phyloP scores from a whole-genome alignment of 30 jellyfish, hydroid and myxozoan genomes.

The Cassiopea xamachana region DNA sequence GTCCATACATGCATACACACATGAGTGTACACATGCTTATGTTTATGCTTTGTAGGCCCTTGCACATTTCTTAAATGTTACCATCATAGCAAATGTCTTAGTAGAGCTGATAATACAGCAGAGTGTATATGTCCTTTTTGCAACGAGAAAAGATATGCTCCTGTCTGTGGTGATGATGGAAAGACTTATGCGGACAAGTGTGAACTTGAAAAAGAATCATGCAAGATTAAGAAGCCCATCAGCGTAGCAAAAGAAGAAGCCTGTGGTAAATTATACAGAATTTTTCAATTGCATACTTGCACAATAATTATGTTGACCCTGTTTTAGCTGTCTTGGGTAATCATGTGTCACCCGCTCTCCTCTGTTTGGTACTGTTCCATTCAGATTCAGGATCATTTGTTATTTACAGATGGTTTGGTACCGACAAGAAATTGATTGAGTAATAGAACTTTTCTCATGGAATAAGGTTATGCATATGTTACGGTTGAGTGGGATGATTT shows the following conservation, averaged over 20 bases:
- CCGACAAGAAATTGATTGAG: no score
- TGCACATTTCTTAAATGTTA: slow-evolving; percentile 22
- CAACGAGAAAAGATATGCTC: slow-evolving; percentile 19
- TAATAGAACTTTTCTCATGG: no score
- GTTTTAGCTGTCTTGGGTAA: no score
- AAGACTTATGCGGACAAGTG: slow-evolving; percentile 84
- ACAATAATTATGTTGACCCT: background rate
- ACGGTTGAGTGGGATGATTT: no score
- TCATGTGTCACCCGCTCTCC: no score
- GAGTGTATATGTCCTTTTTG: slow-evolving; percentile 75
- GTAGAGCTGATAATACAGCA: slow-evolving; percentile 24
- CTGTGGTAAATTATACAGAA: slow-evolving; percentile 68
- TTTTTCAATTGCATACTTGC: no score
- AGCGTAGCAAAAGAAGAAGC: slow-evolving; percentile 35
- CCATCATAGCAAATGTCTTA: slow-evolving; percentile 36
- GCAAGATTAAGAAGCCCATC: slow-evolving; percentile 46
- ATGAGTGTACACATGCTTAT: background rate
- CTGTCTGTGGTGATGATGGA: slow-evolving; percentile 92
- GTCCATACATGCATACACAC: no score
- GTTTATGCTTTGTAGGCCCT: background rate
- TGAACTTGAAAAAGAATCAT: slow-evolving; percentile 45
- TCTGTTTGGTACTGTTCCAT: no score
- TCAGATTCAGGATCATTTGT: no score
- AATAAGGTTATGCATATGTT: no score
- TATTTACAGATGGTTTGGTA: no score